Base-by-base conservation (phyloP, 2,113 vertebrate species). In the Siphamia tubifer region DNA sequence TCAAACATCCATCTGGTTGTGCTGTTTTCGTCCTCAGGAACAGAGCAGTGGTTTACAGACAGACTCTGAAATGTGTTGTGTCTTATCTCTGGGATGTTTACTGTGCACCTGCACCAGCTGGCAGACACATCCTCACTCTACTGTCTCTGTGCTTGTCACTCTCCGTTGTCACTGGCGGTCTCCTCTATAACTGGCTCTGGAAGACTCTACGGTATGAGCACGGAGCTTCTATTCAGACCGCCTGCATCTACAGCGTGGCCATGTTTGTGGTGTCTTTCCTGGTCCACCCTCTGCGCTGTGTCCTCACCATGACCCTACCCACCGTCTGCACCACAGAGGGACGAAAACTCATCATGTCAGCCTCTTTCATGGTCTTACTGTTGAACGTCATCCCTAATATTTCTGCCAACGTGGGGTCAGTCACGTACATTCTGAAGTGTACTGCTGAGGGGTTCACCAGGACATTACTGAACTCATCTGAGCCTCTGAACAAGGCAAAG, bases 271-370 rank as follows among this genome's bases (percentile, higher is more conserved):
- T 72, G 5, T 92, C 94, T 9, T 79, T 92, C 53, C 49, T 98
- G 38, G 87, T 94, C 19, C 95, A 96, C 52, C 96, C 97, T 0
- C 67, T 93, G 40, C 96, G 97, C 30, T 99, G 97, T 28, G 90
- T 94, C 31, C 91, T 98, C 76, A 95, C 89, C 0, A 90, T 98
- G 68, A 90, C 81, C 0, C 81, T 96, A 58, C 96, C 96, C 4
- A 95, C 92, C 0, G 48, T 96, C 11, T 95, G 96, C 48, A 96
- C 94, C 5, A 92, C 90, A 9, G 93, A 98, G 79, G 96, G 96
- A 1, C 89, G 93, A 31, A 93, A 91, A 35, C 86, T 98, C 10
- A 90, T 98, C 31, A 61, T 97, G 17, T 96, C 95, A 0, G 82
- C 92, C 7, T 94, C 94, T 0, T 8, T 91, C 4, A 92, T 95